These are phyloP conservation scores for Gorilla gorilla DNA, from an alignment of 2,113 vertebrate genomes.

Conservation along the genomic window DNA sequence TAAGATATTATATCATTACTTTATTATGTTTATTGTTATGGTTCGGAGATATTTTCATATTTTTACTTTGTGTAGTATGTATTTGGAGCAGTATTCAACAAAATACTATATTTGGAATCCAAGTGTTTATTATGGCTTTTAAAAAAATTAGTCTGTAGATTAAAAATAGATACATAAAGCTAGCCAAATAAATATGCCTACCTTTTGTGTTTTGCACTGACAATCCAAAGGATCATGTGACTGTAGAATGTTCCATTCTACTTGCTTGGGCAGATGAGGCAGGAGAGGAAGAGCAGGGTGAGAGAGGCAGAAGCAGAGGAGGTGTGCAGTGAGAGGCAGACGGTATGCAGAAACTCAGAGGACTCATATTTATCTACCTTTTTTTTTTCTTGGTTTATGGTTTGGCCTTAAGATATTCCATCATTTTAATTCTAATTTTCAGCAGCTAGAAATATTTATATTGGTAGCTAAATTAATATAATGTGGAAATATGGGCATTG, in stretches of 20 bases:
- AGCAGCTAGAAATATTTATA: conserved; percentile 29
- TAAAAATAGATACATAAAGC: background rate
- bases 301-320: background rate
- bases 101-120: background rate
- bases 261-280: background rate
- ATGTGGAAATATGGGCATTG: conserved; percentile 10
- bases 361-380: background rate
- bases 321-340: rapidly evolving
- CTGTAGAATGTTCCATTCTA: background rate
- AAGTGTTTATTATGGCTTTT: background rate
- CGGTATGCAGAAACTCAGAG: background rate
- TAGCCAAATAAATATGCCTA: background rate
- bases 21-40: background rate
- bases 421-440: conserved; percentile 56
- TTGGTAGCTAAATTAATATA: conserved; percentile 47
- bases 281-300: background rate
- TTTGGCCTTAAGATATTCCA: background rate
- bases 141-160: background rate
- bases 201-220: background rate
- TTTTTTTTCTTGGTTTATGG: conserved; percentile 26
- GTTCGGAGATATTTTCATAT: background rate
- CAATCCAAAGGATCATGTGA: background rate
- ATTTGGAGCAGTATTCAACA: background rate
- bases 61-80: background rate
- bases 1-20: no score